A percentile compares a stretch with the other conserved stretches of the same genome.
Conservation (phyloP, 2,797 vertebrate genomes). For the Microctenopoma stevenorrisi region DNA sequence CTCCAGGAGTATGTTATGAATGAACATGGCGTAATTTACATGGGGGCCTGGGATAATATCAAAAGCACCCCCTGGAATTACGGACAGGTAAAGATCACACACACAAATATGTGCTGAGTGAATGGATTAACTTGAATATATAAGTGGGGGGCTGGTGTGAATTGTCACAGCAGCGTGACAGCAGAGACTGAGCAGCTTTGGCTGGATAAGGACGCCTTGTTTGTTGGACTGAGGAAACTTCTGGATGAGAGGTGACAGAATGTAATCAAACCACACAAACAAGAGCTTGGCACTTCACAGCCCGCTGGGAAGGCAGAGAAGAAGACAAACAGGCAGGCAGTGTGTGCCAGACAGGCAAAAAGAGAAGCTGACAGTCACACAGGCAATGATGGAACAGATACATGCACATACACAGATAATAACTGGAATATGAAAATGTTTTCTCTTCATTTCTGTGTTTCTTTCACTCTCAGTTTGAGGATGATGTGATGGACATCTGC, state of each 20-base stretch:
- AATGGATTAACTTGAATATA: neutral
- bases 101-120: neutral
- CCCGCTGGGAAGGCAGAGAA: slow-evolving; percentile 15
- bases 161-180: slow-evolving; percentile 68
- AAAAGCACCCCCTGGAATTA: slow-evolving; percentile 84
- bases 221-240: slow-evolving; percentile 63
- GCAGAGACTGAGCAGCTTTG: slow-evolving; percentile 15
- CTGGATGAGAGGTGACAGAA: slow-evolving; percentile 70
- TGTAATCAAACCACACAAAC: slow-evolving; percentile 71
- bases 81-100: slow-evolving; percentile 84
- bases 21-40: slow-evolving; percentile 87
- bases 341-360: slow-evolving; percentile 8
- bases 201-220: slow-evolving; percentile 40
- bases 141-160: slow-evolving; percentile 56
- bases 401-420: neutral
- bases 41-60: slow-evolving; percentile 83
- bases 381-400: neutral
- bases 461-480: slow-evolving; percentile 84
- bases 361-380: slow-evolving; percentile 10
- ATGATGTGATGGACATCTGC: slow-evolving; percentile 88
- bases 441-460: neutral
- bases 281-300: slow-evolving; percentile 59
- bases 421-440: slow-evolving; percentile 1
- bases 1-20: slow-evolving; percentile 90
- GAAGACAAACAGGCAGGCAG: slow-evolving; percentile 13